These are phyloP conservation scores for Myiothlypis chrysogaster DNA, from an alignment of 2,797 vertebrate species.

Conservation along the genomic window DNA sequence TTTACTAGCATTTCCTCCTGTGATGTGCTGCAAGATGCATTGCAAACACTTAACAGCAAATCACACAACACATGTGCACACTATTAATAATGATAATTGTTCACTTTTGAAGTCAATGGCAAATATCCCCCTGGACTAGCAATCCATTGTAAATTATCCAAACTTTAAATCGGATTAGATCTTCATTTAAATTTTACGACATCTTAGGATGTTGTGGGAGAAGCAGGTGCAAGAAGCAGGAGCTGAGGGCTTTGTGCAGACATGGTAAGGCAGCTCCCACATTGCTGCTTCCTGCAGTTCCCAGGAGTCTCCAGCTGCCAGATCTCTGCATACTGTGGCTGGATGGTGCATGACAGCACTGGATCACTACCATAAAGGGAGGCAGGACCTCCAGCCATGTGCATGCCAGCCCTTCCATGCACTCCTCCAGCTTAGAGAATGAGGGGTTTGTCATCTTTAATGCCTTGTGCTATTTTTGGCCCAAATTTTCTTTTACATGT, in stretches of 20 bases:
- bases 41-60: not conserved
- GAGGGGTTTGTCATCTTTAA: not conserved
- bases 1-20: not conserved
- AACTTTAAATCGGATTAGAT: conserved; percentile 4
- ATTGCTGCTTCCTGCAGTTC: not conserved
- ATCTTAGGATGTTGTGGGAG: not conserved
- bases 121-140: not conserved
- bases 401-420: not conserved
- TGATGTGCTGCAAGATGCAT: not conserved
- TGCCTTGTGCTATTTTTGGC: not conserved
- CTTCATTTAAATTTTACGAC: not conserved
- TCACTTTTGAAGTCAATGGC: not conserved
- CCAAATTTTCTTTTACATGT: not conserved
- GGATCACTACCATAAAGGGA: not conserved
- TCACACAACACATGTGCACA: not conserved
- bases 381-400: not conserved
- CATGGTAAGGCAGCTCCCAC: not conserved
- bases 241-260: not conserved
- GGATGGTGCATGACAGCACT: not conserved
- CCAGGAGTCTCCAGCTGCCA: not conserved
- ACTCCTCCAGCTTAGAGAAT: not conserved
- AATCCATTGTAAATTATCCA: not conserved
- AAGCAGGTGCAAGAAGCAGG: not conserved
- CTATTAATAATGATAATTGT: not conserved
- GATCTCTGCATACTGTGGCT: not conserved